phyloP scores from a whole-genome alignment of 1,140 invertebrate species.

The Drosophila sp. region DNA sequence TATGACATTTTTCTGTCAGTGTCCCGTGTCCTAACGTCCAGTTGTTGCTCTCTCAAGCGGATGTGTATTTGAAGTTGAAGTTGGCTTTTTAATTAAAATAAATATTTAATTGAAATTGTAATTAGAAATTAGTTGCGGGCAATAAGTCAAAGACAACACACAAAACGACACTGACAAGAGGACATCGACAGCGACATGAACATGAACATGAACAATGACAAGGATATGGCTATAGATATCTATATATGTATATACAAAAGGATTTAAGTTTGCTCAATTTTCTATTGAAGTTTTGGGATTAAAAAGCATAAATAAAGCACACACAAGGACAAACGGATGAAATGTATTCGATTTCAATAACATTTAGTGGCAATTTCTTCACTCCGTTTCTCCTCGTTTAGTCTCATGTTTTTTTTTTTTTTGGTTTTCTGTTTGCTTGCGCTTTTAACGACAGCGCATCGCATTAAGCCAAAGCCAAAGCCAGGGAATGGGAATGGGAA shows the following conservation, averaged over 20 bases:
- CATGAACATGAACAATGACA: conserved; percentile 6
- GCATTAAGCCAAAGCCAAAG: conserved; percentile 47
- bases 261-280: neutral
- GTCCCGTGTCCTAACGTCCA: conserved; percentile 2
- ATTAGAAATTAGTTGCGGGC: conserved; percentile 76
- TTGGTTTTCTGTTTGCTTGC: neutral
- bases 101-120: conserved; percentile 80
- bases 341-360: conserved; percentile 74
- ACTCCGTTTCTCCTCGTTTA: conserved; percentile 7
- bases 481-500: conserved; percentile 19
- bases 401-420: conserved; percentile 29
- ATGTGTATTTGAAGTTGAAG: conserved; percentile 75
- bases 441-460: conserved; percentile 65
- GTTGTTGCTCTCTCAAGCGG: conserved; percentile 8
- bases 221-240: neutral
- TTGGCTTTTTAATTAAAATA: conserved; percentile 80
- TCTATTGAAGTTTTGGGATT: conserved; percentile 57
- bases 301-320: conserved; percentile 50
- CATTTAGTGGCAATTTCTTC: conserved; percentile 74
- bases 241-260: neutral
- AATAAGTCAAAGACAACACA: conserved; percentile 44
- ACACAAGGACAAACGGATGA: conserved; percentile 15
- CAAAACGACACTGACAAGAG: conserved; percentile 18
- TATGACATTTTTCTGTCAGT: conserved; percentile 21
- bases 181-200: neutral